Base-by-base conservation (phyloP, 1,140 invertebrate species). In the Papilio aristodemus region DNA sequence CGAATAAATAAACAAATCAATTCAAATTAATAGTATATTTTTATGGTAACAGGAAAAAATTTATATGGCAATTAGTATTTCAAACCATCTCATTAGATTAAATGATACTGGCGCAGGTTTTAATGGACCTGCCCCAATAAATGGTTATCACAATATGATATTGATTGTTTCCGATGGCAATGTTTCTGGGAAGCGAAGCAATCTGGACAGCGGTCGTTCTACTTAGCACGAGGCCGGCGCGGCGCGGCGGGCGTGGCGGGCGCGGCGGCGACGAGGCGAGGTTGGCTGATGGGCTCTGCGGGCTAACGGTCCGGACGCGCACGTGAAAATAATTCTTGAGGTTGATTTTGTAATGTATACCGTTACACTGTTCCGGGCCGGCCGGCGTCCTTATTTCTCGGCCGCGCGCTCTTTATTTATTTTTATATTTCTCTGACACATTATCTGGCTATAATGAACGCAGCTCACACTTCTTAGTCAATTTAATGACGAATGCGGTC, bases 241-340 rank as follows among this genome's bases (percentile, higher is more conserved):
- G 67, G 63, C 68, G 72, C 46, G 39, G 57, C 68, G 22, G 43
- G 71, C 68, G 27, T 17, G 17, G 46, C 39, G 58, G 69, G 75
- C 57, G 39, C 38, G 17, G 37, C 58, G 67, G 66, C 67, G 71
- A 36, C 43, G 59, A 66, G 22, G 50, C 19, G 67, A 71, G 68
- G 74, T 72, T 74, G 58, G 69, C 71, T 58, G 75, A 60, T 70
- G 72, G 70, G 17, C 73, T 72, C 62, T 69, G 71, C 70, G 77
- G 80, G 79, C 73, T 90, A 89, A 90, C 87, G 86, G 89, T 86
- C 78, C 74, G 83, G 80, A 79, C 74, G 79, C 81, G 87, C 86
- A 90, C 86, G 87, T 89, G 86, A 90, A 91, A 86, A 91, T 91
- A 90, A 89, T 90, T 90, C 89, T 91, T 89, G 87, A 85, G 87